phyloP scores from a whole-genome alignment of 2,113 vertebrate species.

The Gobius niger region DNA sequence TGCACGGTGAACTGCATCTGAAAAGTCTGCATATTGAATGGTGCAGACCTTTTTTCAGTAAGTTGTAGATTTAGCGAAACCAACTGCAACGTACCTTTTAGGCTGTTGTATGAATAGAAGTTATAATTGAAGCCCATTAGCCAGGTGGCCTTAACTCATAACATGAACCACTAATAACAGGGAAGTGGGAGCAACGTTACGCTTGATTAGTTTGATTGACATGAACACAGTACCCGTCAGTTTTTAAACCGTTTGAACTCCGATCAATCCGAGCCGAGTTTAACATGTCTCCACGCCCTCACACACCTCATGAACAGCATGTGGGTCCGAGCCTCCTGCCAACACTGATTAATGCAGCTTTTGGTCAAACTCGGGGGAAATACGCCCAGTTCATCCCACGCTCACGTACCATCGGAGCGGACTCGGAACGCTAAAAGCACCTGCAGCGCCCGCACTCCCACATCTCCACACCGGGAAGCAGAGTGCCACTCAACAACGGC shows the following conservation, averaged over 20 bases:
- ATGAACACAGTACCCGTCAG: constrained; percentile 35
- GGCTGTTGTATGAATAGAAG: too few relatives aligned
- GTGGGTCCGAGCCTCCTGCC: neutral
- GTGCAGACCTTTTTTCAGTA: neutral
- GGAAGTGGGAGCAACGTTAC: neutral
- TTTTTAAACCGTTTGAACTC: constrained; percentile 29
- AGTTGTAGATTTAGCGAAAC: too few relatives aligned
- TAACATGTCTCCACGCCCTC: constrained; percentile 3
- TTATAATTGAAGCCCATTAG: neutral
- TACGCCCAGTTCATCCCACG: constrained; percentile 47
- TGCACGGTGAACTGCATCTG: too few relatives aligned
- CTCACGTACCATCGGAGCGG: constrained; percentile 28
- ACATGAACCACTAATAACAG: neutral
- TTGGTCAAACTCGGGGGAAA: constrained; percentile 21
- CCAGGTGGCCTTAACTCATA: neutral
- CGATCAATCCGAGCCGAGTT: constrained; percentile 25
- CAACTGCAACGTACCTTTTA: too few relatives aligned
- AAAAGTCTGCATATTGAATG: neutral
- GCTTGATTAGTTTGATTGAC: constrained; percentile 15
- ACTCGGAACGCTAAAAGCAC: constrained; percentile 57
- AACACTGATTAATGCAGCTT: constrained; percentile 29
- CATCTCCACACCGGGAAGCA: constrained; percentile 40
- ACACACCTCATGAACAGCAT: constrained; percentile 6
- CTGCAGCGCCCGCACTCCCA: constrained; percentile 61
- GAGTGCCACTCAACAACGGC: constrained; percentile 64